Conservation (phyloP, 2,797 vertebrate genomes). For the Heterohyrax brucei region DNA sequence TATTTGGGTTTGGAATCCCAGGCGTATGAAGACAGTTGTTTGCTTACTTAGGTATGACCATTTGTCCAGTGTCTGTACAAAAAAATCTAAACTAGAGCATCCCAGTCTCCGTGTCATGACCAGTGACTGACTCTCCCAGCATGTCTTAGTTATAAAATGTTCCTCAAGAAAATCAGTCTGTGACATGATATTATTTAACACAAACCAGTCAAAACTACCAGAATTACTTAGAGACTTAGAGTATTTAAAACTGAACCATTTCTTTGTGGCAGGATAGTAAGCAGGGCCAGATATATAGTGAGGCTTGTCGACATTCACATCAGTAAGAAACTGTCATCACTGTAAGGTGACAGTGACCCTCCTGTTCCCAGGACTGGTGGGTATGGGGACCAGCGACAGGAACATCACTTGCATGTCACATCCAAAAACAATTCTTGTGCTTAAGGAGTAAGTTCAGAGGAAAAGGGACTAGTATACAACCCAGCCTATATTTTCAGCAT, state of each 20-base stretch:
- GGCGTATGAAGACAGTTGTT: not conserved
- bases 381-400: not conserved
- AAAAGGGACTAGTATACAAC: not conserved
- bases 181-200: not conserved
- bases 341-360: not conserved
- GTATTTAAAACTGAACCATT: not conserved
- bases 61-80: not conserved
- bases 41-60: not conserved
- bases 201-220: not conserved
- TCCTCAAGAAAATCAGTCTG: not conserved
- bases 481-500: not conserved
- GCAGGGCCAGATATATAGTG: not conserved
- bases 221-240: conserved; percentile 15
- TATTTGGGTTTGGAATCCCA: not conserved
- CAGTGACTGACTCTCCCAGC: not conserved
- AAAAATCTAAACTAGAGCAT: not conserved
- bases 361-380: not conserved
- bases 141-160: not conserved
- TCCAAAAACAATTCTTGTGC: not conserved
- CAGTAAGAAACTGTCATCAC: not conserved
- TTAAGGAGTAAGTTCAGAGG: not conserved
- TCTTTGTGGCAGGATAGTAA: not conserved
- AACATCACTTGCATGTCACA: not conserved
- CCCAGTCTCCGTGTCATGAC: not conserved
- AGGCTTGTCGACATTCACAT: not conserved